These are phyloP conservation scores for Caenorhabditis sp. DNA, from an alignment of 2,888 invertebrate genomes.

Conservation along the genomic window DNA sequence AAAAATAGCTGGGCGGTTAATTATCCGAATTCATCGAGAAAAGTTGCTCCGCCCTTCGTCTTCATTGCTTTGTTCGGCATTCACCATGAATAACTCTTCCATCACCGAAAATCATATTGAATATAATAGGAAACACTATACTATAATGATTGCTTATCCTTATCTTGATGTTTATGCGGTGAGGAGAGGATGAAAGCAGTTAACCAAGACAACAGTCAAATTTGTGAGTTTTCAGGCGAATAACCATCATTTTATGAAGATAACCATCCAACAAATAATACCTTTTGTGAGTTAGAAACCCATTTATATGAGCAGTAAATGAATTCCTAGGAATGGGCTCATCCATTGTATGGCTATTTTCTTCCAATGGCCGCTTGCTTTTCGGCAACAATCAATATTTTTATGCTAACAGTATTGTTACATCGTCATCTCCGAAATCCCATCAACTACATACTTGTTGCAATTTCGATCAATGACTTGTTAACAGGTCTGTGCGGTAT, in stretches of 20 bases:
- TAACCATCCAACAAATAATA: background rate
- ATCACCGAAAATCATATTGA: no score
- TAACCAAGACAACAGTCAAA: no score
- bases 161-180: no score
- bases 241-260: background rate
- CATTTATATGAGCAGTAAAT: background rate
- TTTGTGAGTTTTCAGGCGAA: background rate
- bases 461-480: slow-evolving; percentile 65
- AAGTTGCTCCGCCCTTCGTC: no score
- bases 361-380: slow-evolving; percentile 54
- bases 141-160: no score
- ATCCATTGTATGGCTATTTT: slow-evolving; percentile 60
- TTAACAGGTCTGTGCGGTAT: slow-evolving; percentile 56
- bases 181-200: no score
- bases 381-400: slow-evolving; percentile 56
- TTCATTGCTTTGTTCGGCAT: no score
- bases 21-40: no score
- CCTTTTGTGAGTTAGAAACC: background rate
- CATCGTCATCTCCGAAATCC: slow-evolving; percentile 66
- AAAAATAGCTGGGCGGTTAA: no score
- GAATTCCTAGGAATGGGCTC: slow-evolving; percentile 47
- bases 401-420: slow-evolving; percentile 46
- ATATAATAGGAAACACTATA: no score
- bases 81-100: no score
- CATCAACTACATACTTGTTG: slow-evolving; percentile 60